A percentile compares a stretch with the other conserved stretches of the same genome.
Conservation (phyloP, 2,888 invertebrate species). For the Calameuta idolon region DNA sequence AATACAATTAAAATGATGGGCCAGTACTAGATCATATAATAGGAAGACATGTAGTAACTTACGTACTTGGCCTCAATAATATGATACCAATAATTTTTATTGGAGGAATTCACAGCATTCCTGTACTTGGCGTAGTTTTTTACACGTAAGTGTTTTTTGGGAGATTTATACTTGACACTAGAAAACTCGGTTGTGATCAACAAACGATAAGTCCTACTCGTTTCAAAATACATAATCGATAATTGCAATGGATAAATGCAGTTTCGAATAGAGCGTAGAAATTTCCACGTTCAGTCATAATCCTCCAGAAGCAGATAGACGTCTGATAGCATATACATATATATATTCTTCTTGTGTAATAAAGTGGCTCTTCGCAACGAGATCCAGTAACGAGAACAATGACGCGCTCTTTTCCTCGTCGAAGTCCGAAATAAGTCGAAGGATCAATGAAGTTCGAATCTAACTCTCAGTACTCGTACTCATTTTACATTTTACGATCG, state of each 20-base stretch:
- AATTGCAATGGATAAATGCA: neutral
- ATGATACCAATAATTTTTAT: too few species aligned
- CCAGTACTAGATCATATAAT: too few species aligned
- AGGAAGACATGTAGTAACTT: too few species aligned
- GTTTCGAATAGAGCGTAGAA: neutral
- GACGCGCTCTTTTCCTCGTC: neutral
- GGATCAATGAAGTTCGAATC: neutral
- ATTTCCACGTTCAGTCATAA: neutral
- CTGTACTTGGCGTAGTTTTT: too few species aligned
- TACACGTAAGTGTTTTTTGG: too few species aligned
- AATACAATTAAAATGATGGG: too few species aligned
- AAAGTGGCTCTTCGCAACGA: neutral
- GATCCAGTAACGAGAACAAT: neutral
- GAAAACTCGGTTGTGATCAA: slow-evolving; percentile 28
- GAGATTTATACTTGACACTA: slow-evolving; percentile 37
- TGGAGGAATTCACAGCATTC: too few species aligned
- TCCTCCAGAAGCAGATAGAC: neutral
- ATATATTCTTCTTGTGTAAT: neutral
- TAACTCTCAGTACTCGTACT: neutral
- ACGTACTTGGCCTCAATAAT: too few species aligned
- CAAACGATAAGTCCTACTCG: neutral
- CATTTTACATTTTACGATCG: neutral
- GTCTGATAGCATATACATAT: neutral
- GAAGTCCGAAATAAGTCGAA: neutral
- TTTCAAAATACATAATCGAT: neutral